Evolutionary conservation across 2,888 invertebrate genomes (phyloP).

Genomic region (Ochlodes sylvanus): DNA sequence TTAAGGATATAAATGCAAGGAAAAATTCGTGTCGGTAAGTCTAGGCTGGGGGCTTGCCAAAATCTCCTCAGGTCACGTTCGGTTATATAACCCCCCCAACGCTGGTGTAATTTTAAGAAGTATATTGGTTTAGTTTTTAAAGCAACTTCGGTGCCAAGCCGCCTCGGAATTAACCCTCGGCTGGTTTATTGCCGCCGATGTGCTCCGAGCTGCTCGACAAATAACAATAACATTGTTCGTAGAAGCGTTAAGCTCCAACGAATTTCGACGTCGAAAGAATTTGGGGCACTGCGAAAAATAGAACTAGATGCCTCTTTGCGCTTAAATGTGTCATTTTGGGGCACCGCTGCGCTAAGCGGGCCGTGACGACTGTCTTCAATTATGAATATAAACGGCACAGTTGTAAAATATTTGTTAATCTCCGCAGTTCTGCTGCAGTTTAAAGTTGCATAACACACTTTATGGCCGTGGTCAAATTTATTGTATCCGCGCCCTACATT

Average conservation of each 20-base stretch:
- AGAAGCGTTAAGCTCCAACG: constrained; percentile 40
- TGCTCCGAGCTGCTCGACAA: constrained; percentile 44
- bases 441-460: constrained; percentile 9
- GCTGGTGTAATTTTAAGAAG: constrained; percentile 69
- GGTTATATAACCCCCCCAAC: constrained; percentile 61
- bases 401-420: constrained; percentile 26
- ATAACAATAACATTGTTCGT: constrained; percentile 40
- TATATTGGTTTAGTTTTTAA: constrained; percentile 81
- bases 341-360: constrained; percentile 16
- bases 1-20: constrained; percentile 37
- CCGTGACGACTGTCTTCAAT: constrained; percentile 26
- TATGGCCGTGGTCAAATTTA: background rate
- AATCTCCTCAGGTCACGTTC: constrained; percentile 63
- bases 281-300: constrained; percentile 22
- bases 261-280: constrained; percentile 32
- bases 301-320: constrained; percentile 29
- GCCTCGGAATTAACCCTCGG: constrained; percentile 61
- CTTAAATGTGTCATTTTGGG: constrained; percentile 30
- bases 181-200: constrained; percentile 37
- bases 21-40: constrained; percentile 39
- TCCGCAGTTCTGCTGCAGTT: constrained; percentile 2
- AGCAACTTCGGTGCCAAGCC: constrained; percentile 63
- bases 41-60: constrained; percentile 62
- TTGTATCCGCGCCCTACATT: background rate
- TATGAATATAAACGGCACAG: constrained; percentile 28